Base-by-base conservation (phyloP, 1,140 invertebrate genomes). In the Stegodyphus mimosarum region DNA sequence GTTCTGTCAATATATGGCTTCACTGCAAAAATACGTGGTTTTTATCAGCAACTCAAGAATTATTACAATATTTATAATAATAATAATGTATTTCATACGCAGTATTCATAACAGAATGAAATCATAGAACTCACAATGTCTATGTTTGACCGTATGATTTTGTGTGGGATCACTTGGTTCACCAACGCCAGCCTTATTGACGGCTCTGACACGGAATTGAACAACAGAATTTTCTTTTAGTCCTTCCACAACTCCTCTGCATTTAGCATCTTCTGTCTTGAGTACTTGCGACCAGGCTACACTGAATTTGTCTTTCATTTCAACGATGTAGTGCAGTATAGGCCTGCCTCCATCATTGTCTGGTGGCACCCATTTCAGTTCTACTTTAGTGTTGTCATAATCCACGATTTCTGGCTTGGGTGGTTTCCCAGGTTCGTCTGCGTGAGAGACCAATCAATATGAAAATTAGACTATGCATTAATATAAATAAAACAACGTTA, bases 201-300 rank as follows among this genome's bases (percentile, higher is more conserved):
- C 94, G 51, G 97, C 97, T 49, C 93, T 92, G 5, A 98, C 95
- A 79, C 97, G 92, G 92, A 99, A 99, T 90, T 97, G 95, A 90
- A 98, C 98, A 4, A 96, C 93, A 93, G 95, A 95, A 88, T 96
- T 97, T 90, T 98, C 97, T 90, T 98, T 98, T 0, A 98, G 92
- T 7, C 94, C 95, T 89, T 95, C 94, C 1, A 98, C 95, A 89
- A 95, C 95, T 67, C 92, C 94, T 90, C 96, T 94, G 0, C 95
- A 95, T 79, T 93, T 95, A 11, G 92, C 93, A 87, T 95, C 94
- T 69, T 93, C 91, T 0, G 96, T 97, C 89, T 96, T 96, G 2
- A 93, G 91, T 11, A 96, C 95, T 92, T 98, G 95, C 50, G 93
- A 92, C 97, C 97, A 99, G 79, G 97, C 96, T 13, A 94, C 92